phyloP scores from a whole-genome alignment of 2,888 invertebrate species.

The Caradrina kadenii region DNA sequence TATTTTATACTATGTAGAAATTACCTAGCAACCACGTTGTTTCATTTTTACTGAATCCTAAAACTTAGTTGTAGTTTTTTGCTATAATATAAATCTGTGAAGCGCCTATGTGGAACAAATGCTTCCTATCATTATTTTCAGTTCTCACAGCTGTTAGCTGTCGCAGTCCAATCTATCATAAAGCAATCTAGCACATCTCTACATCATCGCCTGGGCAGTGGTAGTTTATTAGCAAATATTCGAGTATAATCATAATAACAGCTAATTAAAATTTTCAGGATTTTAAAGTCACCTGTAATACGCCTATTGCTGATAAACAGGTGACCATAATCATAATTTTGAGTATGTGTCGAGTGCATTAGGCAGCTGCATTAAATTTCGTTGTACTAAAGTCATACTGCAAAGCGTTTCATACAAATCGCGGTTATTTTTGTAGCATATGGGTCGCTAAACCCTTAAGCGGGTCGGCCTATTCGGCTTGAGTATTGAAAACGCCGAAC shows the following conservation, averaged over 20 bases:
- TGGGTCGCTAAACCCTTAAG: too few species aligned
- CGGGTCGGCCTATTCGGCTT: too few species aligned
- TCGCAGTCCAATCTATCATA: background rate
- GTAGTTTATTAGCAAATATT: background rate
- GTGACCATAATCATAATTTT: slow-evolving; percentile 37
- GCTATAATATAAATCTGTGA: too few species aligned
- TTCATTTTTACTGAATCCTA: slow-evolving; percentile 4
- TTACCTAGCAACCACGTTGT: background rate
- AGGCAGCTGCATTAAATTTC: slow-evolving; percentile 7
- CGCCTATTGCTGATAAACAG: slow-evolving; percentile 29
- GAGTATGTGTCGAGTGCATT: slow-evolving; percentile 20
- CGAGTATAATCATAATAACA: slow-evolving; percentile 21
- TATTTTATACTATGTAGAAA: background rate
- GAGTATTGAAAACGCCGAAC: too few species aligned
- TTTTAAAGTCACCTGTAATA: slow-evolving; percentile 23
- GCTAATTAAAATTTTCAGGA: slow-evolving; percentile 39
- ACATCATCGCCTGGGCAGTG: background rate
- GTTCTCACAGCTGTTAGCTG: background rate
- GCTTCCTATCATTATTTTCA: background rate
- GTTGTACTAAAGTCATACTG: background rate
- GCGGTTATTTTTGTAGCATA: background rate
- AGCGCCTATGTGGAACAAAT: too few species aligned
- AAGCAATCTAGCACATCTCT: background rate
- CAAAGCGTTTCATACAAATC: background rate
- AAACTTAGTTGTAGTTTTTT: background rate